Percentiles rank a stretch among this genome's conserved stretches.
These are phyloP conservation scores for Leptoteleia sp. DNA, from an alignment of 1,140 invertebrate species.

Conservation along the genomic window DNA sequence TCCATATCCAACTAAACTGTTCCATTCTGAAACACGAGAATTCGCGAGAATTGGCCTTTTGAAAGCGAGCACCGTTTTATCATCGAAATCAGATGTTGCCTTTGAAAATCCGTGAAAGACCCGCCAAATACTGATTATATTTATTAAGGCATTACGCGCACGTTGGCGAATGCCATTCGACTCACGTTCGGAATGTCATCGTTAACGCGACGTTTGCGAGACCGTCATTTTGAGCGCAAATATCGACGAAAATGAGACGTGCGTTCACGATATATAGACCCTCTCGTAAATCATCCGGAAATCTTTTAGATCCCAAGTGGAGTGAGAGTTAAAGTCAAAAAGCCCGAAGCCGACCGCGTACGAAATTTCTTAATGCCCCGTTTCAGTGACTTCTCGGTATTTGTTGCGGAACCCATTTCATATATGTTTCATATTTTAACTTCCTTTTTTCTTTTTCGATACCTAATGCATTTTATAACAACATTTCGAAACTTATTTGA, in stretches of 20 bases:
- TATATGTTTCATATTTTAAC: too few species aligned
- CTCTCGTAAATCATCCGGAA: slow-evolving; percentile 56
- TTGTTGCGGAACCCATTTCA: too few species aligned
- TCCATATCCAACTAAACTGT: too few species aligned
- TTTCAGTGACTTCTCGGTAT: too few species aligned
- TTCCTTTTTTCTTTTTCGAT: too few species aligned
- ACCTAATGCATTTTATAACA: too few species aligned
- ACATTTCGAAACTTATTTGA: too few species aligned
- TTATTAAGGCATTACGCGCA: slow-evolving; percentile 43
- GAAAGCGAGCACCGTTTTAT: too few species aligned
- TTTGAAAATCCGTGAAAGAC: too few species aligned
- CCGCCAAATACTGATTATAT: slow-evolving; percentile 13
- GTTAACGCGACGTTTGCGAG: slow-evolving; percentile 62
- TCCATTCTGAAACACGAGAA: too few species aligned
- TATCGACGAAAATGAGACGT: slow-evolving; percentile 58
- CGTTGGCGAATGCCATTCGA: slow-evolving; percentile 34
- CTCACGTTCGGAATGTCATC: slow-evolving; percentile 61
- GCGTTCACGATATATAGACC: slow-evolving; percentile 45
- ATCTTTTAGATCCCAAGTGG: slow-evolving; percentile 38
- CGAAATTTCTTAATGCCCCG: slow-evolving; percentile 13
- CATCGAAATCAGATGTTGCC: too few species aligned
- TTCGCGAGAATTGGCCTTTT: too few species aligned
- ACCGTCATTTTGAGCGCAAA: slow-evolving; percentile 60
- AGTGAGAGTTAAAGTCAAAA: slow-evolving; percentile 36
- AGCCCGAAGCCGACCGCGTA: background rate